These are phyloP conservation scores for Malurus melanocephalus DNA, from an alignment of 2,113 vertebrate species.

Conservation along the genomic window DNA sequence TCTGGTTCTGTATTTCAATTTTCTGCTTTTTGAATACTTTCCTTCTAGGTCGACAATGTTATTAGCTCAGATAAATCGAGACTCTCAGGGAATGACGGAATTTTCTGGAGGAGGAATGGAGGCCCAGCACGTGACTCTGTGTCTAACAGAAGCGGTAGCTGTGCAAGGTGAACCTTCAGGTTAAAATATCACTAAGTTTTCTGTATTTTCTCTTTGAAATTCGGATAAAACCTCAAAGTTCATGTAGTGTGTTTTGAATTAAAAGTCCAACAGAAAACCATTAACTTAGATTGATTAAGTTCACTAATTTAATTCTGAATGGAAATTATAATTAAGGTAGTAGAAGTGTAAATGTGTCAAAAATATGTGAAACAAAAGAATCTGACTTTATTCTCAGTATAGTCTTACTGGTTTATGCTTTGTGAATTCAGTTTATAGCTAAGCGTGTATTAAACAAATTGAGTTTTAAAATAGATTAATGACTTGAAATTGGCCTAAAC, in stretches of 20 bases:
- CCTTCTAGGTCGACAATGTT: slow-evolving; percentile 89
- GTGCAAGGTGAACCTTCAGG: slow-evolving; percentile 83
- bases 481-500: neutral
- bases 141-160: slow-evolving; percentile 92
- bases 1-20: neutral
- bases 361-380: neutral
- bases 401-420: neutral
- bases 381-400: neutral
- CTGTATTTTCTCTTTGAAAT: neutral
- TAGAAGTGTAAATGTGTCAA: neutral
- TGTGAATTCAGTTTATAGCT: neutral
- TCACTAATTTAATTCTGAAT: neutral
- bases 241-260: neutral
- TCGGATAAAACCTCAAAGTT: neutral
- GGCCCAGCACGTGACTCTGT: slow-evolving; percentile 92
- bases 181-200: neutral
- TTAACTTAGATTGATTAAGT: neutral
- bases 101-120: slow-evolving; percentile 93
- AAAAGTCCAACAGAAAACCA: neutral
- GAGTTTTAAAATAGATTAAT: neutral
- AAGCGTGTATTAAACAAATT: neutral
- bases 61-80: slow-evolving; percentile 96
- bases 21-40: slow-evolving; percentile 21
- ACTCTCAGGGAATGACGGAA: slow-evolving; percentile 95
- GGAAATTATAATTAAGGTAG: neutral